These are phyloP conservation scores for Drosophila conformis DNA, from an alignment of 2,888 invertebrate genomes.

Conservation along the genomic window DNA sequence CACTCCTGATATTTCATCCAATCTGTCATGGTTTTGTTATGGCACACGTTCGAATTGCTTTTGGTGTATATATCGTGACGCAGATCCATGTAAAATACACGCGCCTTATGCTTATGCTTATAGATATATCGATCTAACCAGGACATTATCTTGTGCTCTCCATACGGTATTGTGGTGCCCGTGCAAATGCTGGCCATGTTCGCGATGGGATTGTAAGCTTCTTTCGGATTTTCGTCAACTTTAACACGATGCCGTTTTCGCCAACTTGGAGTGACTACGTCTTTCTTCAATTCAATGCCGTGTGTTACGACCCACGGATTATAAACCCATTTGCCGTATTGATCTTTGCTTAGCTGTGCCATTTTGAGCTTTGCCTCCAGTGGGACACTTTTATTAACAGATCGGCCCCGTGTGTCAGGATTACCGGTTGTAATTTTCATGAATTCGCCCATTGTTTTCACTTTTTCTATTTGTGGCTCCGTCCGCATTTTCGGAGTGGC, in stretches of 20 bases:
- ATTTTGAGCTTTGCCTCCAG: background rate
- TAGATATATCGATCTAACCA: slow-evolving; percentile 39
- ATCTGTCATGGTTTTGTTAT: background rate
- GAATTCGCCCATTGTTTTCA: background rate
- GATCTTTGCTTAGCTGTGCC: background rate
- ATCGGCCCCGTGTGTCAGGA: background rate
- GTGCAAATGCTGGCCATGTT: slow-evolving; percentile 24
- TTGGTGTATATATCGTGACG: slow-evolving; percentile 31
- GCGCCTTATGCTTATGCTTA: background rate
- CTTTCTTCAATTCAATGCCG: background rate
- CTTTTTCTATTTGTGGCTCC: background rate
- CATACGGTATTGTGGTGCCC: slow-evolving; percentile 36
- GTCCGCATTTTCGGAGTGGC: background rate
- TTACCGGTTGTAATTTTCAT: background rate
- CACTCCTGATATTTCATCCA: slow-evolving; percentile 46
- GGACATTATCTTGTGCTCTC: slow-evolving; percentile 2
- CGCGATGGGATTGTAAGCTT: slow-evolving; percentile 24
- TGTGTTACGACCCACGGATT: slow-evolving; percentile 25
- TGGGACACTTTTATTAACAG: background rate
- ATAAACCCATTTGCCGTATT: slow-evolving; percentile 2
- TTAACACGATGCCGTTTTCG: background rate
- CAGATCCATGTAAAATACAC: slow-evolving; percentile 22
- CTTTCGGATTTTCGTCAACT: slow-evolving; percentile 10
- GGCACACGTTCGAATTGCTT: slow-evolving; percentile 46
- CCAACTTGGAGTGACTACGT: background rate